Percentiles rank a stretch among this genome's conserved stretches.
Evolutionary conservation across 2,113 vertebrate genomes (phyloP).

Genomic region (Tetrao urogallus): DNA sequence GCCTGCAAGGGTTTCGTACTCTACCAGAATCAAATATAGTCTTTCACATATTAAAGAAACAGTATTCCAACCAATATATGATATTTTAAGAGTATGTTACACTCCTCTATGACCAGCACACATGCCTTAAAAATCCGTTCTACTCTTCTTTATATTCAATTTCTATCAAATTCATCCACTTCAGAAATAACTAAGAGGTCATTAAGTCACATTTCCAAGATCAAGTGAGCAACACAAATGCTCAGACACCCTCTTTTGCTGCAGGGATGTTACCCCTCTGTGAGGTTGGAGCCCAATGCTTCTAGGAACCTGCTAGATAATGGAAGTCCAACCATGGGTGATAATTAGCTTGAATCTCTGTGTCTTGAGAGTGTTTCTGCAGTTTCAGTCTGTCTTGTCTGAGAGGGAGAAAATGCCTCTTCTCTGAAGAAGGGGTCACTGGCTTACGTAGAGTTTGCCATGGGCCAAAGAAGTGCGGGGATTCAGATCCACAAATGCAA

Average conservation of each 20-base stretch:
- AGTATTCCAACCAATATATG: background rate
- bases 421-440: background rate
- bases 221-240: background rate
- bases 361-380: background rate
- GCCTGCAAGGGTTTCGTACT: background rate
- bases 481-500: background rate
- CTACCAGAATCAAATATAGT: background rate
- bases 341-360: background rate
- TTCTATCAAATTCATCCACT: background rate
- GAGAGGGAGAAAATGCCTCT: background rate
- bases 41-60: background rate
- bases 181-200: background rate
- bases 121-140: background rate
- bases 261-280: background rate
- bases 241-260: background rate
- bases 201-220: background rate
- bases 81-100: background rate
- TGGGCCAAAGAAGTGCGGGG: background rate
- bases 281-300: background rate
- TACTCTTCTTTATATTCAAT: background rate
- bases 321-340: rapidly evolving
- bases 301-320: background rate
- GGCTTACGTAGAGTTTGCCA: background rate
- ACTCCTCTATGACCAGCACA: background rate
- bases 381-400: background rate